Percentiles rank a stretch among this genome's conserved stretches.
phyloP scores from a whole-genome alignment of 2,113 vertebrate species.

The Ciconia boyciana region DNA sequence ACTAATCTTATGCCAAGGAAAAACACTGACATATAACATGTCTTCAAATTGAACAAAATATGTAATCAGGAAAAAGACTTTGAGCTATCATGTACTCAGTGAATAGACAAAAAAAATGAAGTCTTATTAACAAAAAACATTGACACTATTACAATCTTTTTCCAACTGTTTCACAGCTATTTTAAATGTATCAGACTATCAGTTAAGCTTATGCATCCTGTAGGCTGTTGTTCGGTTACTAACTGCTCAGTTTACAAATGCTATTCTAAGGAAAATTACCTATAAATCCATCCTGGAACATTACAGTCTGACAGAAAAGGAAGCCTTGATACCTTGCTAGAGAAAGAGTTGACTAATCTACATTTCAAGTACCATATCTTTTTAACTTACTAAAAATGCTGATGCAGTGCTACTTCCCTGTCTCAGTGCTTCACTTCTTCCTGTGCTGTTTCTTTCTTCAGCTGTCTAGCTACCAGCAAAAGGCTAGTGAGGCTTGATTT shows the following conservation, averaged over 20 bases:
- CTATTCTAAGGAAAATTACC: background rate
- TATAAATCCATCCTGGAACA: background rate
- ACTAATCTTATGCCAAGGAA: background rate
- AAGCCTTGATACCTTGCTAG: background rate
- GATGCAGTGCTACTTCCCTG: background rate
- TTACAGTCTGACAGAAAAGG: background rate
- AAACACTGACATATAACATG: background rate
- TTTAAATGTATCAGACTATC: background rate
- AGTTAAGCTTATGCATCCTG: background rate
- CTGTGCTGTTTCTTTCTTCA: background rate
- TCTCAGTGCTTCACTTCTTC: background rate
- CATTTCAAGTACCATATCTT: background rate
- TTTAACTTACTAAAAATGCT: background rate
- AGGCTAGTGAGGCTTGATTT: background rate
- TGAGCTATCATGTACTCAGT: background rate
- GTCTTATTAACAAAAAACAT: background rate
- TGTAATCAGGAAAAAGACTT: background rate
- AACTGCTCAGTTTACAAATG: background rate
- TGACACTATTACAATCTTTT: background rate
- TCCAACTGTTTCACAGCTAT: background rate
- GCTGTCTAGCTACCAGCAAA: background rate
- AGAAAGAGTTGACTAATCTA: background rate
- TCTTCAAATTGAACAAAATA: background rate
- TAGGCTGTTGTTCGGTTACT: background rate
- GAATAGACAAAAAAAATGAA: background rate